phyloP scores from a whole-genome alignment of 1,140 invertebrate species.

The Trichoplusia ni region DNA sequence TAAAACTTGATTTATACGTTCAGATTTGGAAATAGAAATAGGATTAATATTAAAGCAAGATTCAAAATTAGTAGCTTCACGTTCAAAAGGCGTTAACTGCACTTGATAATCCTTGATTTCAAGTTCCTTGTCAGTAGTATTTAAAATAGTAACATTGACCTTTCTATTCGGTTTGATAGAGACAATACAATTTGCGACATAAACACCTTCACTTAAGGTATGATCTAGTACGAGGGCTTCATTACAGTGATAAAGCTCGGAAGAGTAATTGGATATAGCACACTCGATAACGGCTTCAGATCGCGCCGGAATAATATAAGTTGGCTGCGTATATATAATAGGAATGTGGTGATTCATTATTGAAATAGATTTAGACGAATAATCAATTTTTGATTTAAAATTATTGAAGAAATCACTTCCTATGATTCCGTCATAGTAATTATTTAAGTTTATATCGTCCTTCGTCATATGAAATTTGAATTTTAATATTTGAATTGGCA shows the following conservation, averaged over 20 bases:
- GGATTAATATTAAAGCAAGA: constrained; percentile 13
- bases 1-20: constrained; percentile 18
- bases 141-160: constrained; percentile 37
- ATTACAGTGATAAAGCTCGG: constrained; percentile 7
- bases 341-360: constrained; percentile 23
- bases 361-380: constrained; percentile 23
- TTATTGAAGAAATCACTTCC: constrained; percentile 37
- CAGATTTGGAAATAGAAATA: background rate
- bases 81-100: constrained; percentile 17
- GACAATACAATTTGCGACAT: constrained; percentile 37
- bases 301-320: constrained; percentile 40
- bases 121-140: constrained; percentile 32
- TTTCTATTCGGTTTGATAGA: constrained; percentile 35
- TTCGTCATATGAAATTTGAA: constrained; percentile 17
- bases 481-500: background rate
- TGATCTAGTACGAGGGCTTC: constrained; percentile 34
- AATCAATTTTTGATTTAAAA: constrained; percentile 37
- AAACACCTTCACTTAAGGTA: constrained; percentile 26
- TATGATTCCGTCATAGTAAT: constrained; percentile 43
- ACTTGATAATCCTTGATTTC: constrained; percentile 25
- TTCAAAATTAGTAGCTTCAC: background rate
- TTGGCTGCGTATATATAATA: constrained; percentile 30
- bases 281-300: constrained; percentile 41
- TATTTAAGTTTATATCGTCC: constrained; percentile 18
- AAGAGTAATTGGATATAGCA: constrained; percentile 28